These are phyloP conservation scores for Tauraco erythrolophus DNA, from an alignment of 2,113 vertebrate species.

Conservation along the genomic window DNA sequence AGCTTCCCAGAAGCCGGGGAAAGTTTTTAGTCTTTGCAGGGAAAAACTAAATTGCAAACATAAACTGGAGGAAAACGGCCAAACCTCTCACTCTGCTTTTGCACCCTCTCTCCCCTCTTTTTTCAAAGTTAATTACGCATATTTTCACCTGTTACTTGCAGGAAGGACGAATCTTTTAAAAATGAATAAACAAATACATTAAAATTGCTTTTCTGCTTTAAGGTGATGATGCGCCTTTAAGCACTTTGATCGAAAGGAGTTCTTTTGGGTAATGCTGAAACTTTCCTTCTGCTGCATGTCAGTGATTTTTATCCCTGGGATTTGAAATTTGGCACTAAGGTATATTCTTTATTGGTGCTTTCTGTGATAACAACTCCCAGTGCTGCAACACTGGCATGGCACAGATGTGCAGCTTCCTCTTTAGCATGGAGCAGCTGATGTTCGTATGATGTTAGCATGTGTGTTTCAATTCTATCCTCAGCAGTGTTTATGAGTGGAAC, in stretches of 20 bases:
- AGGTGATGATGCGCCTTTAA: conserved; percentile 46
- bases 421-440: conserved; percentile 45
- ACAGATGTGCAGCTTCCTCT: conserved; percentile 69
- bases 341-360: conserved; percentile 74
- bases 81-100: background rate
- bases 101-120: background rate
- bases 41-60: background rate
- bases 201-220: background rate
- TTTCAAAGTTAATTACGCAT: background rate
- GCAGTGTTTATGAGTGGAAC: background rate
- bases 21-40: background rate
- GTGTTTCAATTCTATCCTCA: conserved; percentile 6
- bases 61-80: background rate
- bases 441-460: conserved; percentile 50
- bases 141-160: background rate
- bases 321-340: conserved; percentile 75
- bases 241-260: conserved; percentile 53
- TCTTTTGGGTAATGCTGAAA: conserved; percentile 74
- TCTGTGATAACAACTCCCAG: conserved; percentile 80
- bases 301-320: conserved; percentile 70
- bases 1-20: background rate
- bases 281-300: conserved; percentile 67
- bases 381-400: conserved; percentile 59
- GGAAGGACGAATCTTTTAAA: background rate
- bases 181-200: background rate